A percentile compares a stretch with the other conserved stretches of the same genome.
phyloP scores from a whole-genome alignment of 2,888 invertebrate species.

The Caenorhabditis sp. region DNA sequence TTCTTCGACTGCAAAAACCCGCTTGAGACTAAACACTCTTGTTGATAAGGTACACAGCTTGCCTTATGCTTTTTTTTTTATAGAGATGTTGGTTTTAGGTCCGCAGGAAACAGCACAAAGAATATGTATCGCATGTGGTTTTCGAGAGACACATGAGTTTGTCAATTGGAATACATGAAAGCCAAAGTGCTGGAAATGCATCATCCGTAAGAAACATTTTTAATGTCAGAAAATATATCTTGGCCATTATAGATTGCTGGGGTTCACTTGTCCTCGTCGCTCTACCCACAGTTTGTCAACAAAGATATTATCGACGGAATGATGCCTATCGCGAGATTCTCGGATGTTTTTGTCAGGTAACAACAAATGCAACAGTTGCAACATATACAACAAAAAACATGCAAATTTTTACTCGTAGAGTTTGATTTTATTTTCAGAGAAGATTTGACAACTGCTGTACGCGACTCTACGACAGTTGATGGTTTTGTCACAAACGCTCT shows the following conservation, averaged over 20 bases:
- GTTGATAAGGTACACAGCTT: slow-evolving; percentile 68
- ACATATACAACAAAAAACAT: too few relatives aligned
- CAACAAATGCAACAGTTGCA: too few relatives aligned
- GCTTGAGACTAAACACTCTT: slow-evolving; percentile 59
- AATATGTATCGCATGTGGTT: slow-evolving; percentile 66
- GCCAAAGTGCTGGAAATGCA: slow-evolving; percentile 59
- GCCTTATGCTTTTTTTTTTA: too few relatives aligned
- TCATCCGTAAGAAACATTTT: slow-evolving; percentile 31
- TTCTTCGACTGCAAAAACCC: slow-evolving; percentile 50
- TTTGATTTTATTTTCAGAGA: too few relatives aligned
- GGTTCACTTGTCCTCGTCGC: slow-evolving; percentile 58
- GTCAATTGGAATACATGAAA: slow-evolving; percentile 67
- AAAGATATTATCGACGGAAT: slow-evolving; percentile 51
- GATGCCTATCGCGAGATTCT: slow-evolving; percentile 61
- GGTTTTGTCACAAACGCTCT: slow-evolving; percentile 65
- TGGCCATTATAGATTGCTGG: slow-evolving; percentile 66
- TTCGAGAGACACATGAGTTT: slow-evolving; percentile 67
- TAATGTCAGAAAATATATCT: not conserved
- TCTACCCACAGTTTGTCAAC: slow-evolving; percentile 63
- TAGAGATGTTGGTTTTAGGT: slow-evolving; percentile 23
- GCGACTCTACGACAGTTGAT: slow-evolving; percentile 68
- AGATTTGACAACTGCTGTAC: slow-evolving; percentile 64
- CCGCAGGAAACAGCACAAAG: slow-evolving; percentile 65
- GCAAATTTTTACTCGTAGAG: too few relatives aligned
- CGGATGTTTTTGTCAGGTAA: slow-evolving; percentile 69